Base-by-base conservation (phyloP, 2,797 vertebrate species). In the Cossypha caffra region DNA sequence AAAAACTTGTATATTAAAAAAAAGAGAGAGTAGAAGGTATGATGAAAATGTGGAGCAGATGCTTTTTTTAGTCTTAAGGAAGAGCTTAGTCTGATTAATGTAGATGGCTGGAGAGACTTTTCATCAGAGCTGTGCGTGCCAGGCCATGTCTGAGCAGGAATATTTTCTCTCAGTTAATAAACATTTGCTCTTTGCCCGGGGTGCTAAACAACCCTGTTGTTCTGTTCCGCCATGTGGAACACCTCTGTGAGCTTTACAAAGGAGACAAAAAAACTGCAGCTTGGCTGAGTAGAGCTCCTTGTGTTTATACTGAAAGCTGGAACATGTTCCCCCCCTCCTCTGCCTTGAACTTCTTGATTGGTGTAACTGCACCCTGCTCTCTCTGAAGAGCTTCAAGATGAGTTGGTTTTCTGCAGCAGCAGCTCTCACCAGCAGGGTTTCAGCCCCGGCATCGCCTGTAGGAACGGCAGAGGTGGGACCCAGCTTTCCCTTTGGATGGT, bases 111-210 rank as follows among this genome's bases (percentile, higher is more conserved):
- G 80, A 91, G 73, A 74, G 31, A 72, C 48, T 96, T 96, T 93
- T 91, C 74, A 72, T 89, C 77, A 75, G 57, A 48, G 47, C 48
- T 62, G 35, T 81, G 55, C 95, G 1, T 95, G 95, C 63, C 76
- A 82, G 75, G 76, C 94, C 96, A 79, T 86, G 92, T 81, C 89
- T 94, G 74, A 68, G 91, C 92, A 80, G 91, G 74, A 84, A 86
- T 95, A 80, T 85, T 84, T 79, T 94, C 82, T 95, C 89, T 64
- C 13, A 37, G 82, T 92, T 95, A 92, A 97, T 91, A 89, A 96
- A 92, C 88, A 69, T 95, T 95, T 89, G 84, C 88, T 93, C 80
- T 93, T 96, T 90, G 93, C 93, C 92, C 2, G 66, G 18, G 95
- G 96, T 93, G 76, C 83, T 91, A 66, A 92, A 93, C 82, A 91